Evolutionary conservation across 2,888 invertebrate genomes (phyloP), one percentile per base, ranked within the genome.

Genomic region (Machimus rusticus): DNA sequence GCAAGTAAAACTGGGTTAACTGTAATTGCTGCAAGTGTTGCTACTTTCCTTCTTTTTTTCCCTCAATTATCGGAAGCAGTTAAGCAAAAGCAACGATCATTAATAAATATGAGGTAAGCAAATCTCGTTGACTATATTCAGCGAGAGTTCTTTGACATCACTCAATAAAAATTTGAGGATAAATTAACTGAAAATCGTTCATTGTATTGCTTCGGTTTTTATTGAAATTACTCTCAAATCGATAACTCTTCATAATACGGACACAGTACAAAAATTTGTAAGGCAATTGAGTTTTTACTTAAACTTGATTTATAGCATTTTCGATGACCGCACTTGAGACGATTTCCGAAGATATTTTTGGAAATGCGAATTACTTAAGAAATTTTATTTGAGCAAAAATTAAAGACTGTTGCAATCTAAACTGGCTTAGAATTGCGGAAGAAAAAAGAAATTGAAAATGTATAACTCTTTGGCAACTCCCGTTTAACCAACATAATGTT

Each of bases 121-220:
- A 76, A 76, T 76, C 34, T 37, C 34, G 23, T n/a, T 51, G 51
- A 51, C 31, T 31, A 31, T 46, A 14, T 43, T 74, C 14, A 74
- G 31, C 12, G 31, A 34, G 43, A 43, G 78, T 16, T 78, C 46
- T 77, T 77, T 31, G 77, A 34, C 37, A 23, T 19, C 43, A 43
- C 6, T 19, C 78, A 43, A 78, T 78, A 43, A 43, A 76, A 19
- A n/a, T 4, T 74, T 34, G n/a, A 19, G 6, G 19, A 37, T 78
- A 43, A 78, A 39, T 16, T 39, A 14, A 78, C 12, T 23, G 43
- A 46, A 14, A 43, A 78, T 78, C 9, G 19, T 39, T 43, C 78
- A 78, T 78, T 43, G 78, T 78, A 23, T 78, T 78, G 76, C 34
- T 76, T 16, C 34, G 37, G 34, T 76, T 76, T 76, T 76, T 78